Conservation (phyloP, 2,888 invertebrate species). For the Gymnosoma rotundatum region DNA sequence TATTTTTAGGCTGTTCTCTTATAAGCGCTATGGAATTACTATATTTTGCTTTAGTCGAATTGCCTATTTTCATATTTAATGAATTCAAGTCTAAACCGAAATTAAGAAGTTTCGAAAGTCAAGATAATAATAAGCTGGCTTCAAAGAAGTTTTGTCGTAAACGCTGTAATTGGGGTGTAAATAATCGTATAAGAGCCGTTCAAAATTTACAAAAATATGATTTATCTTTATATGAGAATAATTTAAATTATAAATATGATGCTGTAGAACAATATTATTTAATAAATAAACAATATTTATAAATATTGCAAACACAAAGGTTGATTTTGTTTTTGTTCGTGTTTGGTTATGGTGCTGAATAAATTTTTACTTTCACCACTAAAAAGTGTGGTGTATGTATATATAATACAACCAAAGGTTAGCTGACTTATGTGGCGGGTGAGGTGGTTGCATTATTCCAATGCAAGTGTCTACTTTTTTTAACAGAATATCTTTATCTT, state of each 20-base stretch:
- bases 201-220: slow-evolving; percentile 11
- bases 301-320: background rate
- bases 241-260: background rate
- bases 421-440: too few relatives aligned
- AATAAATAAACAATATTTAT: background rate
- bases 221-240: background rate
- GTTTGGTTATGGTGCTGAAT: too few relatives aligned
- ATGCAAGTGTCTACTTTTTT: too few relatives aligned
- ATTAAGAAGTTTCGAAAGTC: background rate
- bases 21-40: slow-evolving; percentile 82
- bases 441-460: too few relatives aligned
- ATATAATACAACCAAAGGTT: too few relatives aligned
- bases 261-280: background rate
- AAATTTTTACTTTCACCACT: too few relatives aligned
- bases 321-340: too few relatives aligned
- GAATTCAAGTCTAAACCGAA: slow-evolving; percentile 29
- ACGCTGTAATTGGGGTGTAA: background rate
- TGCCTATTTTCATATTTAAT: slow-evolving; percentile 72
- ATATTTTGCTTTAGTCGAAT: slow-evolving; percentile 80
- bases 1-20: slow-evolving; percentile 83
- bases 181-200: slow-evolving; percentile 15
- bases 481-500: too few relatives aligned
- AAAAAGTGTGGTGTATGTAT: too few relatives aligned
- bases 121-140: background rate
- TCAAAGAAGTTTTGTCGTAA: background rate